Base-by-base conservation (phyloP, 2,113 vertebrate genomes). In the Patagioenas fasciata region DNA sequence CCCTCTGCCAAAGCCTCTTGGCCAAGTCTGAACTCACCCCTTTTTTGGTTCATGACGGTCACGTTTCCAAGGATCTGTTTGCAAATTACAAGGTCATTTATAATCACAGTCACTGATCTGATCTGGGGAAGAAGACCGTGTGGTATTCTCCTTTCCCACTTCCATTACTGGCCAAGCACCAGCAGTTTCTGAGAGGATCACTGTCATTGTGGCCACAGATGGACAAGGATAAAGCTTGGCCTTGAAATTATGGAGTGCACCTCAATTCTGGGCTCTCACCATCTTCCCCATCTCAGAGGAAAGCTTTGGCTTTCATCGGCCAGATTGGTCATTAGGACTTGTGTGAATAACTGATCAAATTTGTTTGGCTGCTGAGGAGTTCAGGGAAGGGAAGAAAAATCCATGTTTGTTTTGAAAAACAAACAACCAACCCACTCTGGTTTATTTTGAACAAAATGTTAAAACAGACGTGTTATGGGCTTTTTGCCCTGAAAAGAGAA, bases 41-140 rank as follows among this genome's bases (percentile, higher is more conserved):
- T 72, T 85, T 24, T 44, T 77, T 56, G 32, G 15, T 15, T 82
- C 2, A 1, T 10, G 20, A 23, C 0, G 1, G 36, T 54, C 81
- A 80, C 23, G 25, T 90, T 88, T 77, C 79, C 90, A 57, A 80
- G 28, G 44, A 47, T 73, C 25, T 88, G 34, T 80, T 85, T 88
- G 44, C 44, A 50, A 48, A 72, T 62, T 60, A 36, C 24, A 47
- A 74, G 14, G 19, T 50, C 83, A 44, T 83, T 75, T 92, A 36
- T 48, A 57, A 83, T 61, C 40, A 42, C 38, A 44, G 38, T 17
- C 23, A 42, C 60, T 91, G 61, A 31, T 58, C 36, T 65, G 48
- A 89, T 36, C 21, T 64, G 34, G 21, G 40, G 17, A 56, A 70
- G 26, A 79, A 47, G 19, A 25, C 10, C 57, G 64, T 47, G 36